Evolutionary conservation across 2,113 vertebrate genomes (phyloP).

Genomic region (Thalassoma bifasciatum): DNA sequence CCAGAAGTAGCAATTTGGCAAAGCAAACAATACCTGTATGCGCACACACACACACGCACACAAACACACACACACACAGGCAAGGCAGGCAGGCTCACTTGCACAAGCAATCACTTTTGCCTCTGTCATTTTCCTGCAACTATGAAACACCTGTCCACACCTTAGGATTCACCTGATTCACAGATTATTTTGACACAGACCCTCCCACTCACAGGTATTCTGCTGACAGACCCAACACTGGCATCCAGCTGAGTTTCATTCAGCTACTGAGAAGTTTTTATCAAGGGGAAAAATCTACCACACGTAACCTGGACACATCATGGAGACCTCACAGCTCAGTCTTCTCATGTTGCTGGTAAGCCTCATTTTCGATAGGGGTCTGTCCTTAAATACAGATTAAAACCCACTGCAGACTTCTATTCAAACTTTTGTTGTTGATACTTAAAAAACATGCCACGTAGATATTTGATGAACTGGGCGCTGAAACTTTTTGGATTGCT

Average conservation of each 20-base stretch:
- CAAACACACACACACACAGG: not conserved
- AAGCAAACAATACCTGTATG: not conserved
- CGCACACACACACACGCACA: too few relatives aligned
- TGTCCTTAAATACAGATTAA: not conserved
- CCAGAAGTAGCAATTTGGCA: not conserved
- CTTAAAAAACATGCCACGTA: not conserved
- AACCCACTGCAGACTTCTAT: not conserved
- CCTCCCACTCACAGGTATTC: conserved; percentile 33
- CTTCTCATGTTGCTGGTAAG: conserved; percentile 68
- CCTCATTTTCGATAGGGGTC: not conserved
- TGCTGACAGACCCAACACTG: not conserved
- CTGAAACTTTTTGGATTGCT: too few relatives aligned
- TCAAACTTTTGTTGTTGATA: not conserved
- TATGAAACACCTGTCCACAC: not conserved
- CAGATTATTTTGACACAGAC: not conserved
- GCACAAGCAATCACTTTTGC: too few relatives aligned
- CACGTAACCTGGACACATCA: conserved; percentile 10
- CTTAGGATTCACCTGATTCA: not conserved
- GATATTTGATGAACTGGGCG: not conserved
- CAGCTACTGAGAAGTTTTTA: not conserved
- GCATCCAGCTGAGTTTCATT: not conserved
- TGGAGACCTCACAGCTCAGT: conserved; percentile 29
- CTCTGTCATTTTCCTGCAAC: not conserved
- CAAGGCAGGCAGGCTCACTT: too few relatives aligned
- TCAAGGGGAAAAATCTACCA: not conserved